phyloP scores from a whole-genome alignment of 2,888 invertebrate genomes.

The Ophion ellenae region DNA sequence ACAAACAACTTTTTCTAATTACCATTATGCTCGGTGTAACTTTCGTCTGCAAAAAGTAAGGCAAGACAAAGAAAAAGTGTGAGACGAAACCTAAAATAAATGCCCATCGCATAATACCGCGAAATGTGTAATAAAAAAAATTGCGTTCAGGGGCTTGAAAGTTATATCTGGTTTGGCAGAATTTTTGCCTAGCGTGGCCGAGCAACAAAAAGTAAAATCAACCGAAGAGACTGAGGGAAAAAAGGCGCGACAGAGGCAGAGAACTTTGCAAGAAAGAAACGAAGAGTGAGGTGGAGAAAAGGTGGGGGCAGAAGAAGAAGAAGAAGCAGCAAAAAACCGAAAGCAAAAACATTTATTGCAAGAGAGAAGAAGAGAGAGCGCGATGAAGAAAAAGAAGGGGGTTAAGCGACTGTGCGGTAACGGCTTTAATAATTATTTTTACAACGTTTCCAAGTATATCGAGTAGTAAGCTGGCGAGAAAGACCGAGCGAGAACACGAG shows the following conservation, averaged over 20 bases:
- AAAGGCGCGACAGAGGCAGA: constrained; percentile 32
- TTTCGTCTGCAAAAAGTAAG: not conserved
- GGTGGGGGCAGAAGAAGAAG: not conserved
- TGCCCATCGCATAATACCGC: constrained; percentile 7
- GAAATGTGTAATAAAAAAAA: constrained; percentile 26
- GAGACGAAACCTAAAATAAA: constrained; percentile 32
- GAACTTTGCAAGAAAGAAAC: not conserved
- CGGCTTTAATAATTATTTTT: constrained; percentile 84
- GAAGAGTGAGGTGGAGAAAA: constrained; percentile 2
- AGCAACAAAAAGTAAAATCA: constrained; percentile 34
- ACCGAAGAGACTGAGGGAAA: constrained; percentile 29
- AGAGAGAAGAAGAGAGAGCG: constrained; percentile 1
- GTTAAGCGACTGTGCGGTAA: constrained; percentile 75
- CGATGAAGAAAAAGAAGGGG: constrained; percentile 43
- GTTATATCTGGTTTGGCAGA: constrained; percentile 41
- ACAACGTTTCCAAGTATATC: constrained; percentile 83
- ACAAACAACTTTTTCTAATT: too few species aligned
- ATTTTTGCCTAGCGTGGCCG: constrained; percentile 47
- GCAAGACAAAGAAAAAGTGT: constrained; percentile 10
- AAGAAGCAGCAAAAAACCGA: constrained; percentile 24
- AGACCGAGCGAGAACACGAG: constrained; percentile 9
- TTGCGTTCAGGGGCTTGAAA: constrained; percentile 27
- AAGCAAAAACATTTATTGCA: constrained; percentile 24
- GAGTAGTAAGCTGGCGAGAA: constrained; percentile 38
- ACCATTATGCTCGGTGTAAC: constrained; percentile 26